Evolutionary conservation across 2,797 vertebrate species (phyloP), one percentile per base, ranked within the genome.

Genomic region (Sebastes glaucus): DNA sequence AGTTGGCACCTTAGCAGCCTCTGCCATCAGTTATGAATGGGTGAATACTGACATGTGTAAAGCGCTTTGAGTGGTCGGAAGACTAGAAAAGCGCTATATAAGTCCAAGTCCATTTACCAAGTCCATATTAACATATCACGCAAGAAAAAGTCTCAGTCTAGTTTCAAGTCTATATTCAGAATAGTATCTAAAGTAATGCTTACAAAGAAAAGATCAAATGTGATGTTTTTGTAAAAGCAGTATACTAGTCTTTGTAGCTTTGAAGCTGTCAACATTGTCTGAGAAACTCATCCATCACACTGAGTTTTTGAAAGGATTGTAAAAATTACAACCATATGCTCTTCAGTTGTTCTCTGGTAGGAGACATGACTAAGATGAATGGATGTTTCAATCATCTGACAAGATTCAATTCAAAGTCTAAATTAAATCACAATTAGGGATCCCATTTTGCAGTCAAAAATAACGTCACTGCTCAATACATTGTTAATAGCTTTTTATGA

Each of bases 101-200:
- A n/a, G n/a, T n/a, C n/a, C n/a, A n/a, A n/a, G n/a, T n/a, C n/a
- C n/a, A n/a, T n/a, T n/a, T n/a, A n/a, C n/a, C n/a, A n/a, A n/a
- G n/a, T n/a, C n/a, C 53, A 71, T 75, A 61, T 73, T 67, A 83
- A 81, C 64, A 81, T 52, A 80, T 85, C 22, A 87, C 63, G 71
- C 75, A 64, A 61, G 27, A 42, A 53, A 57, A 61, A n/a, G 14
- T 71, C 6, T 80, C 33, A 30, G 27, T 57, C 60, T 62, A 11
- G 32, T 53, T 49, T 30, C 64, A 72, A 74, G 49, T 53, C 49
- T 55, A 57, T 49, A 57, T 72, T 81, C 42, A n/a, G 2, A 52
- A 64, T 42, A 71, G 30, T 25, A 73, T 67, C 42, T 22, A 4
- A 46, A 61, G 6, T 30, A 70, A 38, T 28, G 7, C 35, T 66